A percentile compares a stretch with the other conserved stretches of the same genome.
These are phyloP conservation scores for Macrosteles quadrilineatus DNA, from an alignment of 1,140 invertebrate genomes.

Conservation along the genomic window DNA sequence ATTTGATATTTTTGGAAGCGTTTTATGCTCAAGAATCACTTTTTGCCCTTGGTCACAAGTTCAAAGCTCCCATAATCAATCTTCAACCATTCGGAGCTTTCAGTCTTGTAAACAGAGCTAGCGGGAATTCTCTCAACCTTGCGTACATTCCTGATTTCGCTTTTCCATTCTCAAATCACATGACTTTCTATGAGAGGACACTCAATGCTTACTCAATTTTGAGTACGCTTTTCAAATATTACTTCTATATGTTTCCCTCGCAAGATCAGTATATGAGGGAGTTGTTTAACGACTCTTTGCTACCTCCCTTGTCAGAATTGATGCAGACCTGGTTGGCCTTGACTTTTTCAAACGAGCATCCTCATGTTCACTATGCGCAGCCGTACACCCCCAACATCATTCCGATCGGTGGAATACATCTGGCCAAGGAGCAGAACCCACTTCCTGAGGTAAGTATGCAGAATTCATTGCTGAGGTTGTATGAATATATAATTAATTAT, in stretches of 20 bases:
- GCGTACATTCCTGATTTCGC: conserved; percentile 1
- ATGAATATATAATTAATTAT: too few relatives aligned
- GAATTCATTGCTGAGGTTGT: too few relatives aligned
- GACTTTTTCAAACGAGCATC: conserved; percentile 1
- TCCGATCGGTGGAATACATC: conserved; percentile 3
- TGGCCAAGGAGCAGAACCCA: not conserved
- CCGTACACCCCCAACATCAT: conserved; percentile 22
- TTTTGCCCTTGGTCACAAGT: not conserved
- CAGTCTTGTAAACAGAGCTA: not conserved
- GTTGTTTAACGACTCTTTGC: conserved; percentile 1
- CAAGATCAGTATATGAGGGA: not conserved
- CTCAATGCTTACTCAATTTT: not conserved
- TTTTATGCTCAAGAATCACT: conserved; percentile 6
- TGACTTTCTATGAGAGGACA: conserved; percentile 6
- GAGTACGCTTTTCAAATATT: not conserved
- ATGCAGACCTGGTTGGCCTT: too few relatives aligned
- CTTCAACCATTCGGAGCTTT: not conserved
- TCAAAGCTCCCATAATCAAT: not conserved
- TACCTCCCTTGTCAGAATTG: too few relatives aligned
- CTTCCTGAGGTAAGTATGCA: not conserved
- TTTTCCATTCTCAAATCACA: not conserved
- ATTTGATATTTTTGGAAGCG: not conserved
- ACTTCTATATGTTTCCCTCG: not conserved
- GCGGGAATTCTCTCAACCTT: not conserved
- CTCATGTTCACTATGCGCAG: not conserved